A percentile compares a stretch with the other conserved stretches of the same genome.
Evolutionary conservation across 2,113 vertebrate genomes (phyloP).

Genomic region (Megalops atlanticus): DNA sequence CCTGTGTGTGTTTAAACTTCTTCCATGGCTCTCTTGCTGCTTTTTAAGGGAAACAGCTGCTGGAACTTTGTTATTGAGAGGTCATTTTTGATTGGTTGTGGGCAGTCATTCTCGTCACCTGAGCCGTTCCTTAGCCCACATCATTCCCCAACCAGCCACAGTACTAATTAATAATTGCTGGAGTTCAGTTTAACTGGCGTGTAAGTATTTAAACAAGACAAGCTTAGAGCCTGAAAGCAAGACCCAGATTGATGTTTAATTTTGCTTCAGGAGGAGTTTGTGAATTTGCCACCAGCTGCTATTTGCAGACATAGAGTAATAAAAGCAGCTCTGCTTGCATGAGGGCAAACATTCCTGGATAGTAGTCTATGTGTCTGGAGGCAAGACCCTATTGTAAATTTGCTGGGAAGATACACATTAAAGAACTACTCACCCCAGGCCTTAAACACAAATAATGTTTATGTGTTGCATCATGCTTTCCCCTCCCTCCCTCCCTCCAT

Average conservation of each 20-base stretch:
- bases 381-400: slow-evolving; percentile 26
- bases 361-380: slow-evolving; percentile 26
- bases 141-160: background rate
- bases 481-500: background rate
- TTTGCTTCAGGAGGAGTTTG: slow-evolving; percentile 33
- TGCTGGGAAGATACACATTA: background rate
- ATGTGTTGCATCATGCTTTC: background rate
- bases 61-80: background rate
- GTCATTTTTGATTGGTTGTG: background rate
- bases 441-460: background rate
- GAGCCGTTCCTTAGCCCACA: background rate
- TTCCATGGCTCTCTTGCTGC: background rate
- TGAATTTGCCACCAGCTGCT: slow-evolving; percentile 9
- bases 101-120: background rate
- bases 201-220: slow-evolving; percentile 12
- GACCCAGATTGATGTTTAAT: slow-evolving; percentile 46
- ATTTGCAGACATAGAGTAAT: slow-evolving; percentile 33
- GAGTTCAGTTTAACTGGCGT: slow-evolving; percentile 23
- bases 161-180: background rate
- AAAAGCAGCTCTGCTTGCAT: slow-evolving; percentile 24
- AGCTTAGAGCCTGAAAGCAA: slow-evolving; percentile 17
- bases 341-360: slow-evolving; percentile 25
- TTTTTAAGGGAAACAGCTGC: background rate
- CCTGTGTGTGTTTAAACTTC: background rate
- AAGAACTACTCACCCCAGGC: background rate